Evolutionary conservation across 2,797 vertebrate genomes (phyloP).

Genomic region (Amblyopsis hoosieri): DNA sequence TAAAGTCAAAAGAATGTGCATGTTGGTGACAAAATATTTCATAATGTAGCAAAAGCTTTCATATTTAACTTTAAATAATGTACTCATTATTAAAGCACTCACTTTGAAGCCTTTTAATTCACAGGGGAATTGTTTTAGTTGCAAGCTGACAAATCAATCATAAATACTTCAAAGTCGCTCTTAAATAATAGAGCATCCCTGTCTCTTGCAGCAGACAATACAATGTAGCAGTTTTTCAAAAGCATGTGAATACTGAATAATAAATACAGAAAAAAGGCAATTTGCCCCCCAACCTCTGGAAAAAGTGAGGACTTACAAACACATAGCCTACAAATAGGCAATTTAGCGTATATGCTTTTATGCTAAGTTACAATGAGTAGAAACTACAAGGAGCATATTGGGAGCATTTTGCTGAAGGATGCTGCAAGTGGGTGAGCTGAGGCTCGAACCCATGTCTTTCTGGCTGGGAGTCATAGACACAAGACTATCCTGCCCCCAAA

Average conservation of each 20-base stretch:
- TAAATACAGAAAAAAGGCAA: slow-evolving; percentile 15
- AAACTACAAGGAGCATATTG: too few species aligned
- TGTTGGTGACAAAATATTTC: neutral
- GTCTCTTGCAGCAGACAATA: slow-evolving; percentile 11
- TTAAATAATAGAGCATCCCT: slow-evolving; percentile 25
- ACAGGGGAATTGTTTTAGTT: slow-evolving; percentile 12
- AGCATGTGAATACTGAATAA: neutral
- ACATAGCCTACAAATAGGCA: too few species aligned
- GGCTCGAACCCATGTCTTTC: too few species aligned
- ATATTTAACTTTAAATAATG: neutral
- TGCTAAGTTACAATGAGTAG: too few species aligned
- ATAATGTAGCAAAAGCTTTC: slow-evolving; percentile 8
- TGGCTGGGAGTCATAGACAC: too few species aligned
- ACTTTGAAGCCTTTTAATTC: slow-evolving; percentile 18
- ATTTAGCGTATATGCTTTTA: too few species aligned
- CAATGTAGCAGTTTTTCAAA: slow-evolving; percentile 3
- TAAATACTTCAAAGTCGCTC: slow-evolving; percentile 20
- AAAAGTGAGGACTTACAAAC: neutral
- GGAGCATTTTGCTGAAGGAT: too few species aligned
- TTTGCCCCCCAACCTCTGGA: neutral
- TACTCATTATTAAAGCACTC: slow-evolving; percentile 7
- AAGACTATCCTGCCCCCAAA: too few species aligned
- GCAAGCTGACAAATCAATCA: slow-evolving; percentile 22
- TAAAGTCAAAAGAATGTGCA: neutral
- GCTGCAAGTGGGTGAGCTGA: too few species aligned